phyloP scores from a whole-genome alignment of 2,888 invertebrate species.

The Hanleya hanleyi region DNA sequence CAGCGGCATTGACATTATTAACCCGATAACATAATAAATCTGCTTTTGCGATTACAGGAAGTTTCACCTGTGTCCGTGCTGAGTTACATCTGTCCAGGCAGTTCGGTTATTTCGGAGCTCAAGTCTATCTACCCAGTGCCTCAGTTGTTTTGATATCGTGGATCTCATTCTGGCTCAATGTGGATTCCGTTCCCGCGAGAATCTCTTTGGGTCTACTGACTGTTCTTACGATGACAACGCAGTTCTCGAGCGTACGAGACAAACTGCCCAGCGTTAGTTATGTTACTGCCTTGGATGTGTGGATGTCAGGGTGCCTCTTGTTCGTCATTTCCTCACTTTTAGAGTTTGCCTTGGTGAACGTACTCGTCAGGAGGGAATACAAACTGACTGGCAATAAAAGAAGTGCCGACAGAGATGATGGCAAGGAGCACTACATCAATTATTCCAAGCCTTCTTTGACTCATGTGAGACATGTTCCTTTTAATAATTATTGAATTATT shows the following conservation, averaged over 20 bases:
- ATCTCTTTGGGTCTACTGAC: conserved; percentile 17
- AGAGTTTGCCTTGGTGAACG: conserved; percentile 1
- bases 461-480: no score
- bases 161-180: conserved; percentile 9
- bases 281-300: background rate
- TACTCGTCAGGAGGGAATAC: background rate
- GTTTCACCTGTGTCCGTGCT: conserved; percentile 10
- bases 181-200: conserved; percentile 8
- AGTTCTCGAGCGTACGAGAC: background rate
- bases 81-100: background rate
- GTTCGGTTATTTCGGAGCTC: background rate
- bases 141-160: background rate
- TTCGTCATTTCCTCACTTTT: background rate
- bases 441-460: no score
- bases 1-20: no score
- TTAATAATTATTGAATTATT: no score
- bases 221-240: conserved; percentile 23
- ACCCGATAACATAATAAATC: no score
- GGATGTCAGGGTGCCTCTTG: conserved; percentile 5
- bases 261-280: conserved; percentile 10
- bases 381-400: no score
- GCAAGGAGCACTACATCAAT: no score
- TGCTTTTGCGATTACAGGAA: background rate
- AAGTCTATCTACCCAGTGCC: conserved; percentile 5
- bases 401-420: no score